Conservation (phyloP, 1,140 invertebrate genomes). For the Platorchestia sp. region DNA sequence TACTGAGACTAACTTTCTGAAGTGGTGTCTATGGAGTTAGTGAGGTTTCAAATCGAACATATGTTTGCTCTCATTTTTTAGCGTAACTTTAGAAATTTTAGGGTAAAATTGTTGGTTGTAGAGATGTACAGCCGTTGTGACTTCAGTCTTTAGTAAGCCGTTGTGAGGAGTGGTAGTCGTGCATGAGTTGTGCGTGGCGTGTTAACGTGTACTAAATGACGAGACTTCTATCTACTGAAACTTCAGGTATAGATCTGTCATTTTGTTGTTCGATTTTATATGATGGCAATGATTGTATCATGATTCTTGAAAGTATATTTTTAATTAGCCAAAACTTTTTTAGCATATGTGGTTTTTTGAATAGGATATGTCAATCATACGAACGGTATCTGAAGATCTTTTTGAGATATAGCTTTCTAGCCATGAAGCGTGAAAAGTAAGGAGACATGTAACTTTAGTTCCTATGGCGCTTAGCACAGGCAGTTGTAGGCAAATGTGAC, state of each 20-base stretch:
- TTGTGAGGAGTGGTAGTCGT: conserved; percentile 20
- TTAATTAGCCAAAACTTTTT: neutral
- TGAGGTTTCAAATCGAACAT: neutral
- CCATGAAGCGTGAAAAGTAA: too few relatives aligned
- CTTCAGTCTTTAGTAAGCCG: conserved; percentile 22
- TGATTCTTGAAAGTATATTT: neutral
- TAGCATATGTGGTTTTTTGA: neutral
- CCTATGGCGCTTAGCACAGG: neutral
- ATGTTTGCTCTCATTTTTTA: neutral
- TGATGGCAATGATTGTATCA: neutral
- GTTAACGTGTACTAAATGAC: conserved; percentile 14
- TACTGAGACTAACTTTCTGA: neutral
- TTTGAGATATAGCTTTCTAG: too few relatives aligned
- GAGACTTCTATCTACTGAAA: neutral
- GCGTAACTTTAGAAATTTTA: neutral
- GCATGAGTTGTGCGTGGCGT: neutral
- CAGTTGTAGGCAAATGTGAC: neutral
- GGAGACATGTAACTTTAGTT: too few relatives aligned
- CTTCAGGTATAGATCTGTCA: neutral
- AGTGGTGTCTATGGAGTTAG: neutral
- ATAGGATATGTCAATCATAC: neutral
- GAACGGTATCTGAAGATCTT: neutral
- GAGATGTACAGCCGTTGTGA: conserved; percentile 4
- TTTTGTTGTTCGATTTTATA: neutral
- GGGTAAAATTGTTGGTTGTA: neutral